phyloP scores from a whole-genome alignment of 2,113 vertebrate genomes.

The Vicugna pacos region DNA sequence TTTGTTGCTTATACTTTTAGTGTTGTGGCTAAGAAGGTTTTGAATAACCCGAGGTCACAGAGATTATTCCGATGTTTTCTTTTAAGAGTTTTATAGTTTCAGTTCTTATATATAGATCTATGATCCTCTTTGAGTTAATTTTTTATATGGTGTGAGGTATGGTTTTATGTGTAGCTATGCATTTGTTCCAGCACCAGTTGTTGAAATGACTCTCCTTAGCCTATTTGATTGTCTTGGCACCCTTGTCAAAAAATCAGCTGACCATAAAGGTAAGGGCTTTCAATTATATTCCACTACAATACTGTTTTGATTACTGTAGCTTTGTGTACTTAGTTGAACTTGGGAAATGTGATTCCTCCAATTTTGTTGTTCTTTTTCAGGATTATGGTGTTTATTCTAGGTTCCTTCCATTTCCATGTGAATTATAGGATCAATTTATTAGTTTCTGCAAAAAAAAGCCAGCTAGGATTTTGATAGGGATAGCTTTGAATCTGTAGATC shows the following conservation, averaged over 20 bases:
- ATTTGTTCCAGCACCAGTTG: neutral
- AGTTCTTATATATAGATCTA: neutral
- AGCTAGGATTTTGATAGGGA: neutral
- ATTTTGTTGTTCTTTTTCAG: neutral
- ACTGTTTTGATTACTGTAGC: neutral
- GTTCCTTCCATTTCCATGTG: neutral
- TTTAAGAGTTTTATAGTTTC: conserved; percentile 4
- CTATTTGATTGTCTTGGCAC: neutral
- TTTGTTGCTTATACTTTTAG: neutral
- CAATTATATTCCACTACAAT: neutral
- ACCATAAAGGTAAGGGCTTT: neutral
- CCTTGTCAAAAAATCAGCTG: neutral
- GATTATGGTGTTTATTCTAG: conserved; percentile 3
- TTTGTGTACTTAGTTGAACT: conserved; percentile 38
- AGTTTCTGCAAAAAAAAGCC: neutral
- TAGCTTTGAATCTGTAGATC: neutral
- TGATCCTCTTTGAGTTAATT: conserved; percentile 10
- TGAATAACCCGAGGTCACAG: too few relatives aligned
- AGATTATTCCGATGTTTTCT: neutral
- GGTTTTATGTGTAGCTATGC: neutral
- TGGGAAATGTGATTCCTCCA: neutral
- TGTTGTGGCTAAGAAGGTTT: too few relatives aligned
- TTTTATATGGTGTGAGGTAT: neutral
- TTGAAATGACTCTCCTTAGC: neutral
- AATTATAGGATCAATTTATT: conserved; percentile 15